These are phyloP conservation scores for Copidosoma aretas DNA, from an alignment of 2,888 invertebrate genomes.

Conservation along the genomic window DNA sequence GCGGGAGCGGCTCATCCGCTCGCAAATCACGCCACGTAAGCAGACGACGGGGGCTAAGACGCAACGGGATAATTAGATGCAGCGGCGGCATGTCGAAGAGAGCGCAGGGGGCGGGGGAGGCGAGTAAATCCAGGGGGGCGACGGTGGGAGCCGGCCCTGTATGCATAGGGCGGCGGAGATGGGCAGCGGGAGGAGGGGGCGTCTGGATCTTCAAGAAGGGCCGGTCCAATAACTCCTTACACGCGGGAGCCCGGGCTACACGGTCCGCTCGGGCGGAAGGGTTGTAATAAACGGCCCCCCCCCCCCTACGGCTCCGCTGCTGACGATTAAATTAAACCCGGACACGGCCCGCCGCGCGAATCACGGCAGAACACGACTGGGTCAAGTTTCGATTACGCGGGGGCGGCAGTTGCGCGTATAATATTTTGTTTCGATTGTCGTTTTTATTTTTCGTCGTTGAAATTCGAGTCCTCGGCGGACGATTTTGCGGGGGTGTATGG, in stretches of 20 bases:
- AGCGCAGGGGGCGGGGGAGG: neutral
- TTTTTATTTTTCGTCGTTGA: no score
- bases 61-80: slow-evolving; percentile 40
- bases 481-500: no score
- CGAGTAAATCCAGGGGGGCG: slow-evolving; percentile 21
- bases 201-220: slow-evolving; percentile 31
- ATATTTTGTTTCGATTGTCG: no score
- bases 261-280: slow-evolving; percentile 26
- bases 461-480: no score
- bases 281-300: slow-evolving; percentile 39
- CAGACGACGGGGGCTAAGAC: slow-evolving; percentile 8
- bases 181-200: neutral
- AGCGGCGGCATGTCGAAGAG: slow-evolving; percentile 35
- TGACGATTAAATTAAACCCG: slow-evolving; percentile 34
- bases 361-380: slow-evolving; percentile 19
- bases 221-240: slow-evolving; percentile 30
- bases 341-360: slow-evolving; percentile 1
- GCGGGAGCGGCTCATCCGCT: neutral
- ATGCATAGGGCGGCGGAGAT: neutral
- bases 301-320: slow-evolving; percentile 20
- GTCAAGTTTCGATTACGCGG: slow-evolving; percentile 35
- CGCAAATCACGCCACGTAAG: neutral
- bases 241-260: slow-evolving; percentile 3
- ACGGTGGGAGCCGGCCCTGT: slow-evolving; percentile 15
- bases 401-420: no score